phyloP scores from a whole-genome alignment of 2,888 invertebrate genomes.

The Colostygia pectinataria region DNA sequence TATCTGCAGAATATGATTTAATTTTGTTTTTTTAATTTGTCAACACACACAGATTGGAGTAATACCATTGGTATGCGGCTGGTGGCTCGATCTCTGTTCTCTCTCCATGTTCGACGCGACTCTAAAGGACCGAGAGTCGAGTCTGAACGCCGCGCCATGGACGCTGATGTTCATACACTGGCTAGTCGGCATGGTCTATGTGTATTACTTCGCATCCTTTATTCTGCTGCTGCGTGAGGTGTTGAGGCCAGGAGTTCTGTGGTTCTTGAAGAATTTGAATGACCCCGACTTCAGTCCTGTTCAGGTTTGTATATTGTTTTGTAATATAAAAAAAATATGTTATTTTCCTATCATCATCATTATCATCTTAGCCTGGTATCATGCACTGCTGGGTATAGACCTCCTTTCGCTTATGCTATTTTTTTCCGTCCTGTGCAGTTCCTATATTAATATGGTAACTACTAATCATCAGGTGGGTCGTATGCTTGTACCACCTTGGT shows the following conservation, averaged over 20 bases:
- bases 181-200: slow-evolving; percentile 99
- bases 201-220: slow-evolving; percentile 99
- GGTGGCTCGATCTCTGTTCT: slow-evolving; percentile 99
- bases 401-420: too few species aligned
- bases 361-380: too few species aligned
- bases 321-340: too few species aligned
- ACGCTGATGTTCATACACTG: slow-evolving; percentile 99
- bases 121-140: slow-evolving; percentile 92
- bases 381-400: too few species aligned
- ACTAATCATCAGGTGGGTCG: too few species aligned
- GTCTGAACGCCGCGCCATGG: slow-evolving; percentile 95
- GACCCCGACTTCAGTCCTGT: slow-evolving; percentile 99
- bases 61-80: slow-evolving; percentile 97
- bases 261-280: slow-evolving; percentile 98
- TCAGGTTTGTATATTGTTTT: slow-evolving; percentile 82
- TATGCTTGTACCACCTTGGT: too few species aligned
- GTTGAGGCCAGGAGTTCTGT: slow-evolving; percentile 97
- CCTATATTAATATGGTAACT: too few species aligned
- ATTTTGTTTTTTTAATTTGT: slow-evolving; percentile 21
- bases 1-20: too few species aligned
- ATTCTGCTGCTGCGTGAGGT: slow-evolving; percentile 96
- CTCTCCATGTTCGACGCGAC: slow-evolving; percentile 95
- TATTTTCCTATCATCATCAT: too few species aligned
- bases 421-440: too few species aligned
- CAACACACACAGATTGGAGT: slow-evolving; percentile 93